These are phyloP conservation scores for Pithys albifrons DNA, from an alignment of 2,113 vertebrate genomes.

Conservation along the genomic window DNA sequence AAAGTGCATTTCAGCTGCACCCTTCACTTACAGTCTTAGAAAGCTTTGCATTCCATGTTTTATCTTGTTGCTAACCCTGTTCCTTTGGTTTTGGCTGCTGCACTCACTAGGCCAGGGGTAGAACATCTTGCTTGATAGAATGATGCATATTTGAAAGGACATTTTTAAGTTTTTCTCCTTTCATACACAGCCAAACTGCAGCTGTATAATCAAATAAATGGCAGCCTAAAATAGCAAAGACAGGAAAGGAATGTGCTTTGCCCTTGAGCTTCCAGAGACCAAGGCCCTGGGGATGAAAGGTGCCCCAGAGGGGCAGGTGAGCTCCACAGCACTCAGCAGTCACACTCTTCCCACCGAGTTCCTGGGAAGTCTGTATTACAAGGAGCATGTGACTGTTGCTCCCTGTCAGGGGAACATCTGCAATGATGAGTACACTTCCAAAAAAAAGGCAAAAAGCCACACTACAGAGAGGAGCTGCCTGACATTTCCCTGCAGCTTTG, in stretches of 20 bases:
- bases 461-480: not conserved
- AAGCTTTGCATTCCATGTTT: not conserved
- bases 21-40: not conserved
- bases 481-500: not conserved
- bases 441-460: not conserved
- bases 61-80: not conserved
- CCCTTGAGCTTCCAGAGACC: not conserved
- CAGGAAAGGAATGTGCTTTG: not conserved
- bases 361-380: not conserved
- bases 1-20: conserved; percentile 24
- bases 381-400: not conserved
- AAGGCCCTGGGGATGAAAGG: not conserved
- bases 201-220: not conserved
- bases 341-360: not conserved
- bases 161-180: not conserved
- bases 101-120: not conserved
- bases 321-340: not conserved
- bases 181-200: not conserved
- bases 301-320: not conserved
- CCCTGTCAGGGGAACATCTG: not conserved
- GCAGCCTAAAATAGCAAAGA: not conserved
- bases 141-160: not conserved
- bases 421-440: not conserved
- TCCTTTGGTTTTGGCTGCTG: not conserved
- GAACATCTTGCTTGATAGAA: not conserved